A percentile compares a stretch with the other conserved stretches of the same genome.
These are phyloP conservation scores for Drosophila fulvimacula DNA, from an alignment of 2,888 invertebrate genomes.

Conservation along the genomic window DNA sequence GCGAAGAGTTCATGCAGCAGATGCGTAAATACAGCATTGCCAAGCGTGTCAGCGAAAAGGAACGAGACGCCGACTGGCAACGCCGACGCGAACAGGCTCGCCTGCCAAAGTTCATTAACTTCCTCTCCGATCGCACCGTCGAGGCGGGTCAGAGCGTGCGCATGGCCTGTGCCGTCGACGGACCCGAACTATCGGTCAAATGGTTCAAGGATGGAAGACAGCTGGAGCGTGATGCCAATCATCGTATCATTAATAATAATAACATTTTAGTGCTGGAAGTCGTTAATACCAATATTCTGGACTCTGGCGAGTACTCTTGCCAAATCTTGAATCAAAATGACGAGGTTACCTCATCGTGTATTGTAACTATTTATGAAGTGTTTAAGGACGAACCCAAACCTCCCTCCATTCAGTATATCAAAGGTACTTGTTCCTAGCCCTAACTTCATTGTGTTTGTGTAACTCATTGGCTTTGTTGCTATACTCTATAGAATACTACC, in stretches of 20 bases:
- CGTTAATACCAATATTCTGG: conserved; percentile 87
- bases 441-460: neutral
- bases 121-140: conserved; percentile 90
- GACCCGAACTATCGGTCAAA: conserved; percentile 89
- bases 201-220: conserved; percentile 90
- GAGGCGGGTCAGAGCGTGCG: conserved; percentile 91
- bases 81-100: conserved; percentile 83
- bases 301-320: conserved; percentile 89
- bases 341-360: conserved; percentile 89
- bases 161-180: conserved; percentile 91
- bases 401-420: conserved; percentile 90
- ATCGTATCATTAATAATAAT: conserved; percentile 86
- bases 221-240: conserved; percentile 84
- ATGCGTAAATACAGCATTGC: conserved; percentile 83
- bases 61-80: conserved; percentile 84
- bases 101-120: conserved; percentile 84
- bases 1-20: conserved; percentile 83
- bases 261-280: conserved; percentile 87
- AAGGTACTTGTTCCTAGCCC: conserved; percentile 85
- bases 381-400: conserved; percentile 89
- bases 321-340: conserved; percentile 91
- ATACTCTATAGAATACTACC: conserved; percentile 83
- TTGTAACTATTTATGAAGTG: conserved; percentile 90
- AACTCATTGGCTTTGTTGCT: conserved; percentile 27
- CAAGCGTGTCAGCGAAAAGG: conserved; percentile 81